Conservation (phyloP, 2,888 invertebrate species). For the Troides oblongomaculatus region DNA sequence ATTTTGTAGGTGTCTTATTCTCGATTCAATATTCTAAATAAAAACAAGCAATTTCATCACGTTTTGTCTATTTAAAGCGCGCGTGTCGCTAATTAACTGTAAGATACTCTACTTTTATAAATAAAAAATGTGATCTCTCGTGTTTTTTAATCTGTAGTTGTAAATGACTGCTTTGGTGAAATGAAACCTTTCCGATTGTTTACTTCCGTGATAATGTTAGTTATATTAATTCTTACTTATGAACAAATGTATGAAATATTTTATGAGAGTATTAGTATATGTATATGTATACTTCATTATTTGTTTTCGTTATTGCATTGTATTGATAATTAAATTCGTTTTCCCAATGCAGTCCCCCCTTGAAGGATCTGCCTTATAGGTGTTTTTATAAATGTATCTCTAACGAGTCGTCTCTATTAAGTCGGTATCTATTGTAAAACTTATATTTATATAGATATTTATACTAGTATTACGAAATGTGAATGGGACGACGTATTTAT, state of each 20-base stretch:
- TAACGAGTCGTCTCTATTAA: constrained; percentile 48
- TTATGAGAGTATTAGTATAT: background rate
- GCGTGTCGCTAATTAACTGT: constrained; percentile 35
- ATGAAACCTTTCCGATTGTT: constrained; percentile 8
- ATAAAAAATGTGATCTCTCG: constrained; percentile 66
- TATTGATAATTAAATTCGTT: constrained; percentile 26
- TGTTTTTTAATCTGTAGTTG: constrained; percentile 54
- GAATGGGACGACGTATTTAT: constrained; percentile 41
- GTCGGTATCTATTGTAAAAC: constrained; percentile 36
- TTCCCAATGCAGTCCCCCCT: constrained; percentile 59
- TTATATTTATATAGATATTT: constrained; percentile 56
- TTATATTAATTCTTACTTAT: constrained; percentile 5
- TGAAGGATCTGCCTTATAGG: constrained; percentile 76
- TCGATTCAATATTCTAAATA: constrained; percentile 63
- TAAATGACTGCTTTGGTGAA: constrained; percentile 54
- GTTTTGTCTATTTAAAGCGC: constrained; percentile 37
- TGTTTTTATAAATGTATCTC: constrained; percentile 72
- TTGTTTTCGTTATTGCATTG: background rate
- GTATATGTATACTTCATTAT: background rate
- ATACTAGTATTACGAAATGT: constrained; percentile 52
- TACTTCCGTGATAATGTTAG: background rate
- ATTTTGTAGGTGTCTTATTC: constrained; percentile 40
- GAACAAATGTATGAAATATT: constrained; percentile 3
- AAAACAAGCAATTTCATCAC: constrained; percentile 60
- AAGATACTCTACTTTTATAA: constrained; percentile 42